Percentiles rank a stretch among this genome's conserved stretches.
Evolutionary conservation across 2,888 invertebrate species (phyloP).

Genomic region (Chloromyia formosa): DNA sequence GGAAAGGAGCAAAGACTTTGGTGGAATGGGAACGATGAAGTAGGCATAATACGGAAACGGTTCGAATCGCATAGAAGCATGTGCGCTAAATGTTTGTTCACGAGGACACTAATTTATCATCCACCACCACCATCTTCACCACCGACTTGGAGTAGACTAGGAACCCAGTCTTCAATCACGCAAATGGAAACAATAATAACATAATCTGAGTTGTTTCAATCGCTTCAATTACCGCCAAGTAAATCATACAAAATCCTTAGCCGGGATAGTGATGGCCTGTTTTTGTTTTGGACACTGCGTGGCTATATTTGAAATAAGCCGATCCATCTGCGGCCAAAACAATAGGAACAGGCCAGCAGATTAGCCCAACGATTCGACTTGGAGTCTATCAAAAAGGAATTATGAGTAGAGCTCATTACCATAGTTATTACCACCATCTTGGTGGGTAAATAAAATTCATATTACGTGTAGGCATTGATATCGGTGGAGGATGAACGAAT

Average conservation of each 20-base stretch:
- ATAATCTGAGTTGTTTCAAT: constrained; percentile 30
- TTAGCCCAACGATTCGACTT: background rate
- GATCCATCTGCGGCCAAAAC: background rate
- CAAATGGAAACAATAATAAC: constrained; percentile 31
- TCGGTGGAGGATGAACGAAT: background rate
- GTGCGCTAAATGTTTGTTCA: background rate
- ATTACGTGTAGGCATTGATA: too few species aligned
- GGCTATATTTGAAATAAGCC: background rate
- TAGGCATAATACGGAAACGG: constrained; percentile 5
- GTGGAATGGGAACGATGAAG: background rate
- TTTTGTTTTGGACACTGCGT: background rate
- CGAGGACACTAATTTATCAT: constrained; percentile 32
- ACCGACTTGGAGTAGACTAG: background rate
- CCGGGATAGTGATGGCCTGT: background rate
- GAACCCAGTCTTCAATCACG: constrained; percentile 35
- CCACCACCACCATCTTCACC: background rate
- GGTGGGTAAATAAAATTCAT: constrained; percentile 17
- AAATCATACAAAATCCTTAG: constrained; percentile 13
- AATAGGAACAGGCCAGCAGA: background rate
- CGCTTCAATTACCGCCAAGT: constrained; percentile 36
- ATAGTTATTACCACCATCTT: constrained; percentile 33
- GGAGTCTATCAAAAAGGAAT: constrained; percentile 38
- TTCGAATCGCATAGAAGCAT: background rate
- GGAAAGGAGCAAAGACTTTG: too few species aligned
- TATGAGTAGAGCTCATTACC: constrained; percentile 31